Conservation (phyloP, 2,888 invertebrate genomes). For the Micropterix aruncella region DNA sequence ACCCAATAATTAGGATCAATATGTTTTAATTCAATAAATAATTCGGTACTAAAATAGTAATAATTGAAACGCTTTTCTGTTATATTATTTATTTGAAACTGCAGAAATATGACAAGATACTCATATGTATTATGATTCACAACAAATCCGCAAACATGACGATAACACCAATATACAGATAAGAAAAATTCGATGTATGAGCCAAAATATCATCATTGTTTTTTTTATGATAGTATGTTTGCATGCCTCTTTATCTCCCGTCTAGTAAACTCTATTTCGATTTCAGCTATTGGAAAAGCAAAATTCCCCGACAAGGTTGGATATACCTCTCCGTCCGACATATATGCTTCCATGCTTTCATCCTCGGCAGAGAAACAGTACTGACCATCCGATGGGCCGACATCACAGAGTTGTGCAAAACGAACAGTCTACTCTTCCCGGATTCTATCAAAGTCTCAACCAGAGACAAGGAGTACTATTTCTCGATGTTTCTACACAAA, state of each 20-base stretch:
- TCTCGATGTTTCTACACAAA: slow-evolving; percentile 82
- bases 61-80: too few relatives aligned
- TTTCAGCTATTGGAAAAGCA: slow-evolving; percentile 83
- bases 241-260: neutral
- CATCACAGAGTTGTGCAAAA: slow-evolving; percentile 66
- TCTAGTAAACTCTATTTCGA: too few relatives aligned
- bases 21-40: too few relatives aligned
- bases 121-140: too few relatives aligned
- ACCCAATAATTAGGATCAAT: too few relatives aligned
- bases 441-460: slow-evolving; percentile 81
- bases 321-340: slow-evolving; percentile 94
- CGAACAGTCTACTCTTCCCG: slow-evolving; percentile 63
- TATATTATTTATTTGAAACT: too few relatives aligned
- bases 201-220: too few relatives aligned
- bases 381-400: slow-evolving; percentile 85
- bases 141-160: neutral
- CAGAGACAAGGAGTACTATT: slow-evolving; percentile 74
- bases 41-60: too few relatives aligned
- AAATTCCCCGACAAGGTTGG: slow-evolving; percentile 92
- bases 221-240: neutral
- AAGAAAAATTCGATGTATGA: too few relatives aligned
- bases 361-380: slow-evolving; percentile 82
- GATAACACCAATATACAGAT: neutral
- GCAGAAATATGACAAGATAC: too few relatives aligned
- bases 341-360: slow-evolving; percentile 90